phyloP scores from a whole-genome alignment of 2,888 invertebrate genomes.

The Clivina fossor region DNA sequence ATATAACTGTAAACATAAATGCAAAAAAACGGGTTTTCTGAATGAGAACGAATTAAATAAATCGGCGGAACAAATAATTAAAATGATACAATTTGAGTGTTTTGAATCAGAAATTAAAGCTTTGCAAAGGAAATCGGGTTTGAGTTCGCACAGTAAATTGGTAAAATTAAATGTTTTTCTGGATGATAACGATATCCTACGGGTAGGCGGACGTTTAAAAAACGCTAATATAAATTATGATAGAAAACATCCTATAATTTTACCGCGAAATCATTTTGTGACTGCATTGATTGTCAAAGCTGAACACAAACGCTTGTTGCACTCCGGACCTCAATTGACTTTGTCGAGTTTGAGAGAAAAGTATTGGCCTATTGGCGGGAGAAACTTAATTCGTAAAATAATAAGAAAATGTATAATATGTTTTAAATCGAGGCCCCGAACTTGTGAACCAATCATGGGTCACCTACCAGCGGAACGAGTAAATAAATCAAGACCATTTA shows the following conservation, averaged over 20 bases:
- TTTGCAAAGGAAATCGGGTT: background rate
- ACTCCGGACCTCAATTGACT: conserved; percentile 31
- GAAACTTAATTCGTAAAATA: conserved; percentile 24
- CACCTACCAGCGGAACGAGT: background rate
- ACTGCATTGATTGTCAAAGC: conserved; percentile 31
- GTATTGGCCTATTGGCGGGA: conserved; percentile 33
- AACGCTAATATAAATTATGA: conserved; percentile 18
- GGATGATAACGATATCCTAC: conserved; percentile 33
- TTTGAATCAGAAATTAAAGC: background rate
- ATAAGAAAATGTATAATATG: conserved; percentile 35
- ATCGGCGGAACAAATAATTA: background rate
- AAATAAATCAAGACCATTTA: background rate
- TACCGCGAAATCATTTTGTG: conserved; percentile 31
- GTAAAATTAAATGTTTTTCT: conserved; percentile 37
- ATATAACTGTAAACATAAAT: conserved; percentile 6
- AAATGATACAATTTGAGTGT: background rate
- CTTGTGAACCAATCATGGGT: conserved; percentile 35
- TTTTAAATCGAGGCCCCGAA: conserved; percentile 33
- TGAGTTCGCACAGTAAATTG: conserved; percentile 13
- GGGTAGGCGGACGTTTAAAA: conserved; percentile 30
- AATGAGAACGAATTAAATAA: background rate
- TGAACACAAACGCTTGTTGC: conserved; percentile 31
- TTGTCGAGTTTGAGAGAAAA: conserved; percentile 27
- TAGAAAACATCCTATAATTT: conserved; percentile 33
- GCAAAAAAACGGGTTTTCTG: background rate